Conservation (phyloP, 2,888 invertebrate species). For the Orthosia cruda region DNA sequence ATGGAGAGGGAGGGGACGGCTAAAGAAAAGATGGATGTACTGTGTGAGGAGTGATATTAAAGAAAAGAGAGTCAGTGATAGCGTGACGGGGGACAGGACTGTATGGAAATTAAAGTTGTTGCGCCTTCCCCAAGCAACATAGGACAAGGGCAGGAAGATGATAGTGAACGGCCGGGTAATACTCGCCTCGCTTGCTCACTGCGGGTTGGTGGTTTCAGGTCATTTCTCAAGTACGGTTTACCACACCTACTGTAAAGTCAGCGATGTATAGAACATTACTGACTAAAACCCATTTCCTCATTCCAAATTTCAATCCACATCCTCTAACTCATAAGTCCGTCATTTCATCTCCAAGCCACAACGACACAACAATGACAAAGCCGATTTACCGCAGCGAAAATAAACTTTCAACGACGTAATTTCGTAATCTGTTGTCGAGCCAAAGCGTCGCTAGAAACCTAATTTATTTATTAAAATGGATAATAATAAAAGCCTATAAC, state of each 20-base stretch:
- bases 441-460: slow-evolving; percentile 40
- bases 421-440: slow-evolving; percentile 32
- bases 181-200: too few species aligned
- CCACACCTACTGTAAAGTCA: neutral
- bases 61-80: too few species aligned
- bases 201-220: neutral
- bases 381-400: neutral
- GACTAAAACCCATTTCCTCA: neutral
- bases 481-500: too few species aligned
- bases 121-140: too few species aligned
- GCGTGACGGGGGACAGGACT: too few species aligned
- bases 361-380: slow-evolving; percentile 8
- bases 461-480: slow-evolving; percentile 49
- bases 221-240: neutral
- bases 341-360: neutral
- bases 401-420: slow-evolving; percentile 27
- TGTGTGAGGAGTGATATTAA: too few species aligned
- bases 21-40: too few species aligned
- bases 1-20: too few species aligned
- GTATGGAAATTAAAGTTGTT: too few species aligned
- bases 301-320: neutral
- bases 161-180: too few species aligned
- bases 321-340: neutral
- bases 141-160: too few species aligned
- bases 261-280: neutral